Base-by-base conservation (phyloP, 2,113 vertebrate species). In the Circaetus cinerascens region DNA sequence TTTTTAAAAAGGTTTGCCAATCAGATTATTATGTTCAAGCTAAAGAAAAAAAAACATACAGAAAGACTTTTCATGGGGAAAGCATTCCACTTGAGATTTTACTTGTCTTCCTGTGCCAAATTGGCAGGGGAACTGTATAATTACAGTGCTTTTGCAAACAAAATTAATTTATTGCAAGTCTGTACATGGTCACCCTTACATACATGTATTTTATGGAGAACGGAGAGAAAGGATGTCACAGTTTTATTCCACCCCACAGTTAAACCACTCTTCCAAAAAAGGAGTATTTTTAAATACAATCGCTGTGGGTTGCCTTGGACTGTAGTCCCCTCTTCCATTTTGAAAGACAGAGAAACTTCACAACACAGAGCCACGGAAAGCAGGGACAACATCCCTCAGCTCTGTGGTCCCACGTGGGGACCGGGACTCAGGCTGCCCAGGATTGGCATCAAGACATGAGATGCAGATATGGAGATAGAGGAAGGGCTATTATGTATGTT, bases 131-230 rank as follows among this genome's bases (percentile, higher is more conserved):
- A 90, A 75, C n/a, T 45, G 22, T 66, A 10, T 93, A 87, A 96
- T 96, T 94, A 96, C 41, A 81, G 86, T 1, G 13, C 53, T 93
- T 95, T 60, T 73, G 90, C 94, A 96, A 94, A 93, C 95, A 87
- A 66, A 95, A 96, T 93, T 88, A 95, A 93, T 91, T 96, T 88
- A 84, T 64, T 95, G 55, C 96, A 93, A 96, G 91, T 83, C 92
- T 59, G 90, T 80, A 74, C 78, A 85, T 13, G 88, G 94, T 38
- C 94, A 77, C 74, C 89, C 59, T 94, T 83, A 57, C 68, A 95
- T 64, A 78, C 38, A 7, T 22, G 57, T 60, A 29, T 81, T 95
- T 94, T n/a, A 84, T 10, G 40, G 75, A 92, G 78, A 82, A 77
- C 0, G 1, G 84, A 87, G 55, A 66, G 77, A 91, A 96, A 84